Percentiles rank a stretch among this genome's conserved stretches.
Conservation (phyloP, 1,140 invertebrate genomes). For the Anadara kagoshimensis region DNA sequence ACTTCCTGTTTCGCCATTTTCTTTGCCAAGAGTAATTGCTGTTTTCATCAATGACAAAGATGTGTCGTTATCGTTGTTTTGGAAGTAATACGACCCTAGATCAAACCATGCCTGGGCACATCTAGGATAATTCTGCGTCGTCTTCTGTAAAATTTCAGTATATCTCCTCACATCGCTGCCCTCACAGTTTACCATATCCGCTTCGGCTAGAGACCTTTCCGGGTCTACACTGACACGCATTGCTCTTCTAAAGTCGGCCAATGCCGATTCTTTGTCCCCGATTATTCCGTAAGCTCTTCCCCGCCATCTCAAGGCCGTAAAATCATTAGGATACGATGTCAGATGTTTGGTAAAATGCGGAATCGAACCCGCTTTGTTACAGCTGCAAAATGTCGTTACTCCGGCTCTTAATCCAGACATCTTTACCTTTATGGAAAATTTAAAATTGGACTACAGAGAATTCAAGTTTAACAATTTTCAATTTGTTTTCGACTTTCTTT, state of each 20-base stretch:
- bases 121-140: constrained; percentile 1
- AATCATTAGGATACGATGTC: constrained; percentile 1
- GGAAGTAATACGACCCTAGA: neutral
- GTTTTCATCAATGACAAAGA: neutral
- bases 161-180: neutral
- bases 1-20: neutral
- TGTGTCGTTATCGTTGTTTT: neutral
- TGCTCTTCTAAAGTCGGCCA: constrained; percentile 3
- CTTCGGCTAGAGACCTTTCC: neutral
- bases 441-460: no score
- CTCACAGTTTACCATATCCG: neutral
- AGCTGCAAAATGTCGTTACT: constrained; percentile 11
- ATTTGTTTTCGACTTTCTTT: no score
- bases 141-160: neutral
- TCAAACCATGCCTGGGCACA: constrained; percentile 18
- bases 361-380: constrained; percentile 24
- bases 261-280: neutral
- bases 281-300: constrained; percentile 20
- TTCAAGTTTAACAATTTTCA: no score
- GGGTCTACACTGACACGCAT: neutral
- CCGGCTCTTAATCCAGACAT: neutral
- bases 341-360: constrained; percentile 12
- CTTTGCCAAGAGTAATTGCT: constrained; percentile 1
- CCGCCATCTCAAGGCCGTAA: constrained; percentile 9
- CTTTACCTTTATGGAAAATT: no score